A percentile compares a stretch with the other conserved stretches of the same genome.
Evolutionary conservation across 2,888 invertebrate species (phyloP).

Genomic region (Himalopsyche anomala): DNA sequence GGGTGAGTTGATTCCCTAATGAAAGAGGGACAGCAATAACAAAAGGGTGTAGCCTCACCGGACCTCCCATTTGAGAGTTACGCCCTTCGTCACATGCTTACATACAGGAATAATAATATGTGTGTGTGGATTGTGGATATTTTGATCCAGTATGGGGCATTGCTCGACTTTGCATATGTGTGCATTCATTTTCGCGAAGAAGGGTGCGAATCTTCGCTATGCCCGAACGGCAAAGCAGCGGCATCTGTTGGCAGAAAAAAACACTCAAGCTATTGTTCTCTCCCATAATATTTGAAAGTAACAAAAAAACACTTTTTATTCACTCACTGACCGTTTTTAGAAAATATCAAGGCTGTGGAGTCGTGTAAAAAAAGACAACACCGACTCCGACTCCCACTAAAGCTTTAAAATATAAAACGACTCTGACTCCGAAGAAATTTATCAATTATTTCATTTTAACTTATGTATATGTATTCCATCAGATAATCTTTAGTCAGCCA

Average conservation of each 20-base stretch:
- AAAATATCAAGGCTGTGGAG: too few relatives aligned
- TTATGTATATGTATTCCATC: too few relatives aligned
- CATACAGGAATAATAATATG: slow-evolving; percentile 42
- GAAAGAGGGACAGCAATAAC: slow-evolving; percentile 62
- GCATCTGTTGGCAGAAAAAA: slow-evolving; percentile 36
- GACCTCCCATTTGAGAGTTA: slow-evolving; percentile 61
- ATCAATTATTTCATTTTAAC: too few relatives aligned
- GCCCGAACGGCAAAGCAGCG: slow-evolving; percentile 11
- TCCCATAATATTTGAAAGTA: too few relatives aligned
- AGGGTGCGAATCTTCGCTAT: slow-evolving; percentile 32
- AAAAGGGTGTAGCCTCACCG: slow-evolving; percentile 62
- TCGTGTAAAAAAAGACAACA: too few relatives aligned
- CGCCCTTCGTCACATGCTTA: slow-evolving; percentile 57
- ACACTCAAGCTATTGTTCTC: not conserved
- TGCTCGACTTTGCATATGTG: slow-evolving; percentile 43
- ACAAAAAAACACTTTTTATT: too few relatives aligned
- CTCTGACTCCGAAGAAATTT: too few relatives aligned
- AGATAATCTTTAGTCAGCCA: too few relatives aligned
- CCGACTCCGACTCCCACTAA: too few relatives aligned
- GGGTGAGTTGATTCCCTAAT: slow-evolving; percentile 55
- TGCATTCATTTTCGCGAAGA: slow-evolving; percentile 43
- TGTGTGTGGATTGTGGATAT: slow-evolving; percentile 43
- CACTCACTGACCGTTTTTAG: too few relatives aligned
- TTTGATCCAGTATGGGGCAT: slow-evolving; percentile 43
- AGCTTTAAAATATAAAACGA: too few relatives aligned